Conservation (phyloP, 2,113 vertebrate species). For the Psittacula cyanocephala region DNA sequence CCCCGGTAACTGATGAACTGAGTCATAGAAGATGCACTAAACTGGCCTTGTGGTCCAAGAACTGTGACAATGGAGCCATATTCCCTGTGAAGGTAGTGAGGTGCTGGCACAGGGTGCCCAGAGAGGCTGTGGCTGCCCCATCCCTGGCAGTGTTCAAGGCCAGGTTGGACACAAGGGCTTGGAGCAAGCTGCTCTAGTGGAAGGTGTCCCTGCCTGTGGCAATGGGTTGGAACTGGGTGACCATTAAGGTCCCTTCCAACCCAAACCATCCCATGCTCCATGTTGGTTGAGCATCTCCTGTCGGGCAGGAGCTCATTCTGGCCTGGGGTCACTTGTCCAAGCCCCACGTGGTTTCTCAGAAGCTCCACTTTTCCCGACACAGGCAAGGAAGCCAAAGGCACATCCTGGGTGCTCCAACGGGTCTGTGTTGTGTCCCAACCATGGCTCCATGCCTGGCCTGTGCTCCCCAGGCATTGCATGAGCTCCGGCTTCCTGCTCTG, state of each 20-base stretch:
- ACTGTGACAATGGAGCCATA: neutral
- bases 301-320: neutral
- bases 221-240: neutral
- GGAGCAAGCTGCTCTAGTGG: neutral
- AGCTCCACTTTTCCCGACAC: rapidly evolving
- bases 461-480: neutral
- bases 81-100: neutral
- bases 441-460: neutral
- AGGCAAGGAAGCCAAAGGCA: neutral
- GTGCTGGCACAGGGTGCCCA: neutral
- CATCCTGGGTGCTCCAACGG: neutral
- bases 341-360: neutral
- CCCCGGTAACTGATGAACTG: neutral
- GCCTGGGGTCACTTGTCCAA: neutral
- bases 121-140: neutral
- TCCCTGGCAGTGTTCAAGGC: neutral
- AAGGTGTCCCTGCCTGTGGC: neutral
- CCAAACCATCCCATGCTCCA: neutral
- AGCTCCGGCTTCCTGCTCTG: neutral
- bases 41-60: neutral
- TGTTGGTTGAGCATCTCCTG: neutral
- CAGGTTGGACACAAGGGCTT: neutral
- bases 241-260: neutral
- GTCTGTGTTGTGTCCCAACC: neutral
- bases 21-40: neutral